Base-by-base conservation (phyloP, 2,797 vertebrate species). In the Hozukius guyotensis region DNA sequence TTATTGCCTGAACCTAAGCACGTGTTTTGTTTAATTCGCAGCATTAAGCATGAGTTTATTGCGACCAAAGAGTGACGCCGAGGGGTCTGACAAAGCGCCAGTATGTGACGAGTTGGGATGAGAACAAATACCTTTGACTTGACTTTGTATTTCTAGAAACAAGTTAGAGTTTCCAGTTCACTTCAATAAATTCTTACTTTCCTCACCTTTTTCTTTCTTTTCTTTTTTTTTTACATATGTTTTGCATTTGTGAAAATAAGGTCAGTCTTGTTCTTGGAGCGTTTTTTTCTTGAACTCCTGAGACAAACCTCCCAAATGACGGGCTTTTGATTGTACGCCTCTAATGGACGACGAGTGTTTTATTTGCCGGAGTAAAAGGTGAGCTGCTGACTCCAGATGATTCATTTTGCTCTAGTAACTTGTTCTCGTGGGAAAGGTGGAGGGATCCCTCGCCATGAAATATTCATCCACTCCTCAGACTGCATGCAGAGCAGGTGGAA, bases 401-500 rank as follows among this genome's bases (percentile, higher is more conserved):
- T 53, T 80, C n/a, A 72, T 38, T 81, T 74, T 71, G 72, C 72
- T 82, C 72, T 34, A 22, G 36, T 62, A 36, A 60, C 75, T 38
- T 59, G 56, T 64, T 69, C 75, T 60, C 13, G 0, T 22, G 75
- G 32, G 46, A 82, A 53, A 78, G 56, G 70, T 27, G 29, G 52
- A 85, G 68, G 67, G 76, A 86, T 85, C 86, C 70, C 79, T 70
- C 4, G 0, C 25, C 78, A 89, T 91, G 70, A 91, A 92, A 90
- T 89, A 92, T 89, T 90, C 77, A 91, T 83, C 29, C 13, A 4
- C 14, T 60, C 31, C 18, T 72, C 67, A 25, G 36, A 34, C 68
- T 42, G 72, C 60, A 73, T 73, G 82, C 67, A 46, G 60, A 81
- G 72, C 55, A 59, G 61, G 8, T 29, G 16, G 27, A 57, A 66